Base-by-base conservation (phyloP, 2,113 vertebrate genomes). In the Martes martes region DNA sequence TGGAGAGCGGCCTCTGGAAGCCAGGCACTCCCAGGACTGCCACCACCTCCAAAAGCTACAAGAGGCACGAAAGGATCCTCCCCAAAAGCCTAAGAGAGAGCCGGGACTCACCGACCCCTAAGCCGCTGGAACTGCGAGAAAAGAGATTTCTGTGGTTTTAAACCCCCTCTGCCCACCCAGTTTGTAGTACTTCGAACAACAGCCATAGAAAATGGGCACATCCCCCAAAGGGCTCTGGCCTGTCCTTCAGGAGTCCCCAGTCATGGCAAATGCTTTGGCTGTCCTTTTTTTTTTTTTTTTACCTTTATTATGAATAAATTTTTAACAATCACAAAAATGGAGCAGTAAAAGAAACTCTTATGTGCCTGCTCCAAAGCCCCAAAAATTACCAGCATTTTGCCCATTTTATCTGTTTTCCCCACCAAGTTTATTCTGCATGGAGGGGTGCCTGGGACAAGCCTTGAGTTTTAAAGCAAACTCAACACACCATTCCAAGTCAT, bases 261-360 rank as follows among this genome's bases (percentile, higher is more conserved):
- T 80, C 39, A 28, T 9, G 18, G 39, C 33, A 50, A 39, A 42
- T 0, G 50, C 24, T 31, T 80, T 9, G 28, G 55, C 47, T 45
- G 13, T 65, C 26, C 74, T 11, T 63, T 14, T 14, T 50, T 69
- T 39, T 73, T 57, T 61, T 39, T 71, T 52, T 31, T 45, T 36
- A 86, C 23, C 61, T 81, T 67, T 65, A 65, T 81, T 42, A 52
- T 11, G 80, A 86, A 47, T 47, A 74, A 16, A 4, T 1, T 63
- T 45, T 83, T 94, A 63, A 95, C 42, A 67, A 91, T 91, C 42
- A 96, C 67, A 91, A 69, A 94, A 83, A 83, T 23, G 84, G 45
- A 84, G 24, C 19, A 33, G 19, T 26, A 23, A 50, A 50, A 87
- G 42, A 39, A 83, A 89, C 13, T 65, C 45, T 31, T 52, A n/a